Base-by-base conservation (phyloP, 2,888 invertebrate species). In the Drosophila multiciliata region DNA sequence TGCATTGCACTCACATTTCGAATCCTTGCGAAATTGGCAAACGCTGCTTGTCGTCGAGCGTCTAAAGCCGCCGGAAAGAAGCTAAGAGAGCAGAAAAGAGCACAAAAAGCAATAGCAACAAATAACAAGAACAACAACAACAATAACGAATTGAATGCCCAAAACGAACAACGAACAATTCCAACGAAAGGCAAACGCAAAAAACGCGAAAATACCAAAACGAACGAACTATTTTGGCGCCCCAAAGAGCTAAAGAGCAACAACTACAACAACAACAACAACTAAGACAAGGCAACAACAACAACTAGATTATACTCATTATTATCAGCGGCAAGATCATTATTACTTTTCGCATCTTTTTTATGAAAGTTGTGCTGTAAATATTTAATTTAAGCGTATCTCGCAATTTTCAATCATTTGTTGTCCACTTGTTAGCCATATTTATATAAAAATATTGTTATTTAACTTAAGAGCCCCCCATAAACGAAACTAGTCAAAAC, bases 11-110 rank as follows among this genome's bases (percentile, higher is more conserved):
- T 59, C 66, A 70, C 65, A 87, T 87, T 85, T 84, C 70, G 72
- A 85, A 76, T 66, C 73, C 66, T 89, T 88, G 89, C 84, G 89
- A 88, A 82, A 80, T 87, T 82, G 80, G 73, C 89, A 73, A 76
- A 78, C 66, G 80, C 78, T 83, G 75, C 73, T 75, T 75, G 78
- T 80, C 38, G 80, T 82, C 50, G 75, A 85, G 76, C 87, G 87
- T 33, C 73, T 89, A 15, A 87, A 88, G 82, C 87, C 87, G 78
- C 87, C 87, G 79, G 87, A 87, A 85, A 64, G 66, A 61, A 57
- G 65, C 53, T 59, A 73, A 48, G 9, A 45, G 20, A 8, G 8
- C 45, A 23, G 15, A 4, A 2, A 45, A 45, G 20, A 42, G 20
- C 20, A 42, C 0, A 6, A 42, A 20, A 23, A 64, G 12, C 33